Conservation (phyloP, 2,888 invertebrate genomes). For the Lasioglossum malachurum region DNA sequence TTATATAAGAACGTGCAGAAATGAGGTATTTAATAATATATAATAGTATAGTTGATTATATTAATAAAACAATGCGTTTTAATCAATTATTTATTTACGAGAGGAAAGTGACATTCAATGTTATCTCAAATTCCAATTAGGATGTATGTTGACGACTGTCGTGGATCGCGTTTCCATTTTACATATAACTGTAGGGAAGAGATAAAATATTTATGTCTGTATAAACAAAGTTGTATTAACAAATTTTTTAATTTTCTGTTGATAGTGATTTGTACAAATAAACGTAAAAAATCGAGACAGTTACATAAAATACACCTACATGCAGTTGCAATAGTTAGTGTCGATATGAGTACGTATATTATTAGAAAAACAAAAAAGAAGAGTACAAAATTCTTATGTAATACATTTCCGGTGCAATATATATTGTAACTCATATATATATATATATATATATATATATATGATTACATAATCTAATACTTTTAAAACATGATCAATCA, state of each 20-base stretch:
- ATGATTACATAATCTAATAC: constrained; percentile 23
- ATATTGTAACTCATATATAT: constrained; percentile 33
- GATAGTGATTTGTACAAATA: constrained; percentile 25
- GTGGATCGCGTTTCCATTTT: constrained; percentile 20
- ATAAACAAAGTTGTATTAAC: constrained; percentile 24
- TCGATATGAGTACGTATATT: constrained; percentile 15
- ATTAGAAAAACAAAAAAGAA: constrained; percentile 11
- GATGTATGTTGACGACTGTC: constrained; percentile 20
- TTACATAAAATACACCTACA: constrained; percentile 21
- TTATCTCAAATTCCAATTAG: background rate
- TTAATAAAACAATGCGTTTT: background rate
- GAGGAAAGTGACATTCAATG: background rate
- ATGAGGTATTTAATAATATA: constrained; percentile 6
- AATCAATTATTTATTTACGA: constrained; percentile 24
- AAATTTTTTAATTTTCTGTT: constrained; percentile 20
- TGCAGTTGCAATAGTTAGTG: constrained; percentile 17
- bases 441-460: constrained; percentile 1
- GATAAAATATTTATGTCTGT: constrained; percentile 24
- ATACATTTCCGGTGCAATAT: constrained; percentile 42
- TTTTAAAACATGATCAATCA: constrained; percentile 43
- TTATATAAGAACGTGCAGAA: constrained; percentile 8
- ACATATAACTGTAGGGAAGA: background rate
- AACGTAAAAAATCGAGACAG: constrained; percentile 4
- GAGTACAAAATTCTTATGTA: constrained; percentile 16
- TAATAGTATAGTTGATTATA: constrained; percentile 14